Percentiles rank a stretch among this genome's conserved stretches.
Conservation (phyloP, 1,140 invertebrate species). For the Drosophila tropicalis region DNA sequence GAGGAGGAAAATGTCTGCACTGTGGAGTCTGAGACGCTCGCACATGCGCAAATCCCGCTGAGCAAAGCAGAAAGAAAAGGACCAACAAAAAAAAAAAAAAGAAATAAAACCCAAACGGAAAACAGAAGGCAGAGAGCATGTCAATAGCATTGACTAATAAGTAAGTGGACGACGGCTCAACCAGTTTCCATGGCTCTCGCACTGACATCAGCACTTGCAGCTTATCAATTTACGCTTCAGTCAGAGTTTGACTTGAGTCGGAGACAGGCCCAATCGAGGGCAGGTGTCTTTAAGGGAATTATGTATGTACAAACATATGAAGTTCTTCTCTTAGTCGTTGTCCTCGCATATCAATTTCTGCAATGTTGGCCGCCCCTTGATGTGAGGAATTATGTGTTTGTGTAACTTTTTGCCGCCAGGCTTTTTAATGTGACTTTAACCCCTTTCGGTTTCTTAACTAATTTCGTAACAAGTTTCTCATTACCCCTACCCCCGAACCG, state of each 20-base stretch:
- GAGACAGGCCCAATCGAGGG: constrained; percentile 18
- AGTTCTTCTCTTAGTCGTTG: constrained; percentile 30
- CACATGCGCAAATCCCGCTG: constrained; percentile 50
- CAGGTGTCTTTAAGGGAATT: constrained; percentile 40
- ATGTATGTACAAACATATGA: constrained; percentile 14
- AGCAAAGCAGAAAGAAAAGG: constrained; percentile 13
- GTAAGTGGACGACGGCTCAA: constrained; percentile 52
- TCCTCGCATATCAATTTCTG: constrained; percentile 66
- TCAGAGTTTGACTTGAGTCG: constrained; percentile 22
- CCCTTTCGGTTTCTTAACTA: constrained; percentile 48
- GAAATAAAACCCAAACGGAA: constrained; percentile 4
- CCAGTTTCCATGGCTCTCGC: constrained; percentile 37
- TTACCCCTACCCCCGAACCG: constrained; percentile 45
- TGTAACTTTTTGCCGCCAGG: constrained; percentile 51
- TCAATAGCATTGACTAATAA: constrained; percentile 71
- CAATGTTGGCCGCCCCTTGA: constrained; percentile 32
- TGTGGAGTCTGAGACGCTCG: constrained; percentile 21
- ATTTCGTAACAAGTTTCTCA: constrained; percentile 80
- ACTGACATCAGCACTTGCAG: constrained; percentile 41
- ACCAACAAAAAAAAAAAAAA: constrained; percentile 2
- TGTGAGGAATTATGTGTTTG: constrained; percentile 70
- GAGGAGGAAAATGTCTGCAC: constrained; percentile 14
- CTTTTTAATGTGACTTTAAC: constrained; percentile 47
- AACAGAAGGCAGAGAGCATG: constrained; percentile 57
- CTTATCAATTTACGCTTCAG: constrained; percentile 78